Evolutionary conservation across 2,888 invertebrate genomes (phyloP).

Genomic region (Nomada fabriciana): DNA sequence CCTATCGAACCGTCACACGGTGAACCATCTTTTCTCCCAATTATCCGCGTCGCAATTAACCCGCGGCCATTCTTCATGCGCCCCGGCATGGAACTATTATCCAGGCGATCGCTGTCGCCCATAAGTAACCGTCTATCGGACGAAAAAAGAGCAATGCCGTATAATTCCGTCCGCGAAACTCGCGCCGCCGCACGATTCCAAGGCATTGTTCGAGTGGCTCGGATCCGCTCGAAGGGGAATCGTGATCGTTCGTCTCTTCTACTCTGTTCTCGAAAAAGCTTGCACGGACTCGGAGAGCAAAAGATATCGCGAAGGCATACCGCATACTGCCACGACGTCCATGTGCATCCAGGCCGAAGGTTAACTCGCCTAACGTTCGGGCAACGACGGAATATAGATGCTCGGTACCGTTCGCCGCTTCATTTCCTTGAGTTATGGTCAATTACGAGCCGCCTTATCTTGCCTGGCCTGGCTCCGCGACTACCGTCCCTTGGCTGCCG

Average conservation of each 20-base stretch:
- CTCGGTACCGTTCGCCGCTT: slow-evolving; percentile 77
- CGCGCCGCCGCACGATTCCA: slow-evolving; percentile 36
- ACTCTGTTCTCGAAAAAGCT: slow-evolving; percentile 32
- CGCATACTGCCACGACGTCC: slow-evolving; percentile 46
- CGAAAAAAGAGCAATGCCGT: slow-evolving; percentile 12
- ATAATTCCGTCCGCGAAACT: slow-evolving; percentile 43
- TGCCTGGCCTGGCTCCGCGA: slow-evolving; percentile 65
- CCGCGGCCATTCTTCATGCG: slow-evolving; percentile 1
- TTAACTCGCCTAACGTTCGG: slow-evolving; percentile 73
- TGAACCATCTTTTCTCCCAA: slow-evolving; percentile 5
- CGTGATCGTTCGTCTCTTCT: slow-evolving; percentile 33
- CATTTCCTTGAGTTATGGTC: slow-evolving; percentile 79
- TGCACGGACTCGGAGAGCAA: slow-evolving; percentile 19
- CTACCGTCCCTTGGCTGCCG: slow-evolving; percentile 62
- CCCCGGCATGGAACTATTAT: slow-evolving; percentile 15
- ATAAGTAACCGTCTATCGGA: slow-evolving; percentile 4
- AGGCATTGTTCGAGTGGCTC: slow-evolving; percentile 40
- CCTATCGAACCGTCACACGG: slow-evolving; percentile 21
- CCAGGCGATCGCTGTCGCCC: slow-evolving; percentile 7
- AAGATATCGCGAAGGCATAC: slow-evolving; percentile 22
- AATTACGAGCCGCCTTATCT: slow-evolving; percentile 76
- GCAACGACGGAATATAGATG: slow-evolving; percentile 73
- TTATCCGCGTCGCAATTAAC: slow-evolving; percentile 25
- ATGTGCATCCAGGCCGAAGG: slow-evolving; percentile 65
- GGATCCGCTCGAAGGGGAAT: slow-evolving; percentile 38